Conservation (phyloP, 2,888 invertebrate species). For the Ecdyonurus torrentis region DNA sequence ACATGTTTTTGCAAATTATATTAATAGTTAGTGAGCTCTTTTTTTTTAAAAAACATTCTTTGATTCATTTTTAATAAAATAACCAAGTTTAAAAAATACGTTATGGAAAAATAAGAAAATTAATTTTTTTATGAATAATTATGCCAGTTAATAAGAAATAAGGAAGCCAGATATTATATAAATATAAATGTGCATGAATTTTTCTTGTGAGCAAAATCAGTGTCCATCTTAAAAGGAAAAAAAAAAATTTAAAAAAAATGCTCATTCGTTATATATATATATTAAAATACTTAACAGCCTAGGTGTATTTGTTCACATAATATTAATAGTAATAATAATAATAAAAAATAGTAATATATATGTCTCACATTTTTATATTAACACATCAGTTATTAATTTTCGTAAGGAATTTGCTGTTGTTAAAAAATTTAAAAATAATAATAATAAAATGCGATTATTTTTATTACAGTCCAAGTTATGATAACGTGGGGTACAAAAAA, state of each 20-base stretch:
- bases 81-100: neutral
- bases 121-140: neutral
- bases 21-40: neutral
- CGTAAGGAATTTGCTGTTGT: neutral
- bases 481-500: neutral
- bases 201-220: neutral
- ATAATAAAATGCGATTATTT: neutral
- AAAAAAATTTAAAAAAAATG: neutral
- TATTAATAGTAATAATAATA: neutral
- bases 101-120: neutral
- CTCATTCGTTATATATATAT: neutral
- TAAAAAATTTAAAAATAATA: neutral
- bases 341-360: neutral
- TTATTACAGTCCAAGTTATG: neutral
- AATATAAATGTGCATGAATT: too few relatives aligned
- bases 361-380: slow-evolving; percentile 1
- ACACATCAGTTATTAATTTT: slow-evolving; percentile 3
- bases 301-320: neutral
- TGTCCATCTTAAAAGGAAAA: neutral
- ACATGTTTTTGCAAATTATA: neutral
- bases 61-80: neutral
- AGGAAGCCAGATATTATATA: too few relatives aligned
- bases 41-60: too few relatives aligned
- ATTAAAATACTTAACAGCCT: too few relatives aligned
- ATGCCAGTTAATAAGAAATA: neutral